Base-by-base conservation (phyloP, 2,888 invertebrate genomes). In the Diploptera punctata region DNA sequence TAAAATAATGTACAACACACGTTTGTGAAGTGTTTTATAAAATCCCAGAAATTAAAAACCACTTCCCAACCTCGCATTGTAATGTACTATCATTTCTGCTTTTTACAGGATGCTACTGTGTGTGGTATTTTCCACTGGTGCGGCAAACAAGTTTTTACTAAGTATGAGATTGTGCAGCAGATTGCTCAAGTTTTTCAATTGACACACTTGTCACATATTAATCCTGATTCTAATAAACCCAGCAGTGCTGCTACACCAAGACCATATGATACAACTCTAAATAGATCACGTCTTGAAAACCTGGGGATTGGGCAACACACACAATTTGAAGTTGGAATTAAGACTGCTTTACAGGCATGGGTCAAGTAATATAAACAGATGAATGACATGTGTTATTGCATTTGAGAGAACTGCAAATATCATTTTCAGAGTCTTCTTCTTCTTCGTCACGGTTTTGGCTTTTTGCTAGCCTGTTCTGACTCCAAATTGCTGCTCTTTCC, bases 111-210 rank as follows among this genome's bases (percentile, higher is more conserved):
- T 38, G 54, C 76, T 16, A 62, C 68, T 16, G 54, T 82, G 5
- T 76, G 72, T 68, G 86, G 86, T 19, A 80, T 85, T 47, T 86
- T 81, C 77, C 86, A 87, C 73, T 86, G 84, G 83, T 82, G 83
- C 78, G 85, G 85, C 5, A 77, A 80, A 68, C 84, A 86, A 78
- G 78, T 79, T 31, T 80, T 85, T 78, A 86, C 86, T 10, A 86
- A 86, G 76, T 86, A 84, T 78, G 81, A 82, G 68, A 86, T 87
- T 85, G 80, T 82, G 1, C 61, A 81, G 54, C 77, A 78, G 9
- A 86, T 87, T 80, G 83, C 84, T n/a, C 77, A 80, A 13, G 78
- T 79, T 3, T 84, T 85, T 75, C 76, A 78, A 16, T 75, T 85
- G 19, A 77, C 82, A 4, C 78, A 78, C 43, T 18, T 33, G 10